Conservation (phyloP, 2,797 vertebrate genomes). For the Pteronotus mesoamericanus region DNA sequence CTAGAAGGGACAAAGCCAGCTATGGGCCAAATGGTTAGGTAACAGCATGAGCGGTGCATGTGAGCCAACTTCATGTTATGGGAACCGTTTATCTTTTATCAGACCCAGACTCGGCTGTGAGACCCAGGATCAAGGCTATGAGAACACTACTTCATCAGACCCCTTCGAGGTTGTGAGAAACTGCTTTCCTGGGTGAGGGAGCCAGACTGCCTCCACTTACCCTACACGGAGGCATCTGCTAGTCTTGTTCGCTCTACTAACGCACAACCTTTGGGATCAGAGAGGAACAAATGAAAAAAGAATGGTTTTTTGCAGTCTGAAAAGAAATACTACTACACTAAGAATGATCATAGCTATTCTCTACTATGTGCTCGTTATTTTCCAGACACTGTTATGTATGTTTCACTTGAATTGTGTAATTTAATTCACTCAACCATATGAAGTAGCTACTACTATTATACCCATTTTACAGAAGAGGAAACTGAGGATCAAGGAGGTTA, state of each 20-base stretch:
- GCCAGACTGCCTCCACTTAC: too few species aligned
- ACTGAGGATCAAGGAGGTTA: background rate
- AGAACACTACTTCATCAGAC: too few species aligned
- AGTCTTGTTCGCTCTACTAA: background rate
- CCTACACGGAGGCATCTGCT: background rate
- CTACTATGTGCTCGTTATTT: background rate
- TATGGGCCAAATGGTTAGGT: too few species aligned
- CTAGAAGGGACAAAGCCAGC: too few species aligned
- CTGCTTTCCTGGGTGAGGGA: too few species aligned
- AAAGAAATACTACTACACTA: background rate
- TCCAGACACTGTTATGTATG: background rate
- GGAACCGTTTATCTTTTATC: too few species aligned
- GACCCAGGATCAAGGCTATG: too few species aligned
- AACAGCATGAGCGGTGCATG: too few species aligned
- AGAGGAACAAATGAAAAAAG: background rate
- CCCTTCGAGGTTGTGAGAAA: too few species aligned
- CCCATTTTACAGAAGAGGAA: background rate
- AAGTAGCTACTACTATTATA: background rate
- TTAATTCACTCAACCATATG: background rate
- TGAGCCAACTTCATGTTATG: too few species aligned
- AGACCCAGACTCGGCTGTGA: too few species aligned
- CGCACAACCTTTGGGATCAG: background rate
- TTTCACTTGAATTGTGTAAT: background rate
- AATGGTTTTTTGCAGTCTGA: background rate
- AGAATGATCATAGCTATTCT: background rate